Base-by-base conservation (phyloP, 2,888 invertebrate species). In the Drosophila vallismaia region DNA sequence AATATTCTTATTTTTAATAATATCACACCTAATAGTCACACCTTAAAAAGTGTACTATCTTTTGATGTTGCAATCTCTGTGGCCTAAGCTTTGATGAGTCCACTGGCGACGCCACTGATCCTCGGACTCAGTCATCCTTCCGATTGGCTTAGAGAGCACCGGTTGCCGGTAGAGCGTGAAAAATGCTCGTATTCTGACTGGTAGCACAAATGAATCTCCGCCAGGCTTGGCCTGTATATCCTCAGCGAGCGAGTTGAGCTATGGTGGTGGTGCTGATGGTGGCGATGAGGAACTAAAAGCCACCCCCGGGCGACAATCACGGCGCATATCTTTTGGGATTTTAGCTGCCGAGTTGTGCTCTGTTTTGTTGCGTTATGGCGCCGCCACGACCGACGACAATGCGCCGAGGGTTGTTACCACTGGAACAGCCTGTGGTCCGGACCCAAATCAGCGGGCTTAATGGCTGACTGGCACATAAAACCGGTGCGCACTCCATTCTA, bases 331-430 rank as follows among this genome's bases (percentile, higher is more conserved):
- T 79, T 71, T 75, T 79, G 85, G 82, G 85, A 89, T 88, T 88
- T 88, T 78, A 19, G 58, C 31, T 29, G 42, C 8, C 8, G 55
- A 24, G 48, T 26, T 49, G 28, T 29, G 19, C 46, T 33, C 31
- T 52, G 28, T 52, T 19, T 42, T 46, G n/a, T 71, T 71, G 71
- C 74, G 80, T 56, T 79, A 89, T 89, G 89, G 90, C 89, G 91
- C 89, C 90, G 88, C 73, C 87, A 85, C 90, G 88, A 89, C 88
- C 90, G 89, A 81, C 78, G 79, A 80, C 88, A 90, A 90, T 85
- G 76, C 82, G 77, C 74, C 77, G 86, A 83, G 90, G 89, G 90
- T 90, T 90, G 90, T 64, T 88, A 66, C 84, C 80, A 58, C 49
- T 42, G 52, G 67, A 12, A 45, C 44, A 31, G 52, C 40, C 19